Percentiles rank a stretch among this genome's conserved stretches.
These are phyloP conservation scores for Pardalotus punctatus DNA, from an alignment of 2,113 vertebrate species.

Conservation along the genomic window DNA sequence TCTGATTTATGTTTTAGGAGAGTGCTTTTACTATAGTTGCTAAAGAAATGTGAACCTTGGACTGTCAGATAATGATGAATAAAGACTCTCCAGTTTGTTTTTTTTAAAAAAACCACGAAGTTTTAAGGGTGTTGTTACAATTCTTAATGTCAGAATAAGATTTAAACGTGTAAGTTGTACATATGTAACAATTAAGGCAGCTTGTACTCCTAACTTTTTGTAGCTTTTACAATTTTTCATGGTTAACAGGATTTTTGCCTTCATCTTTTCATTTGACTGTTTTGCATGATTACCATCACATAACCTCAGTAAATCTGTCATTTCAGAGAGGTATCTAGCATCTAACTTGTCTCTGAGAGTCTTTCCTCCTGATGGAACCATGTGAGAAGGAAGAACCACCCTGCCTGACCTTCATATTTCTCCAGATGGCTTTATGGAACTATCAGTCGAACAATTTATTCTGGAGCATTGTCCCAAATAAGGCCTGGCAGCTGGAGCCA, in stretches of 20 bases:
- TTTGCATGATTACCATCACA: background rate
- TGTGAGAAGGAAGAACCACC: background rate
- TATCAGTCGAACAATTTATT: background rate
- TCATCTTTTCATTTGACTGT: background rate
- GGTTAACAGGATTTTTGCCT: background rate
- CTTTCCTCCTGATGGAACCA: background rate
- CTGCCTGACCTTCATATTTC: background rate
- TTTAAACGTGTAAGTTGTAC: background rate
- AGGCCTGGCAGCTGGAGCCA: constrained; percentile 17
- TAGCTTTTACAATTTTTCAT: background rate
- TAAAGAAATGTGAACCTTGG: background rate
- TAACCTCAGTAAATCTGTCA: background rate
- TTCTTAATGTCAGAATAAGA: background rate
- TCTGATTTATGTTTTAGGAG: background rate
- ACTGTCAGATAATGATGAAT: background rate
- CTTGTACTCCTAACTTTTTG: background rate
- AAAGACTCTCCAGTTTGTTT: background rate
- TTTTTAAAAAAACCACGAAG: background rate
- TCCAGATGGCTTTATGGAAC: background rate
- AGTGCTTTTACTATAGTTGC: background rate
- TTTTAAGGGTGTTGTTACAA: background rate
- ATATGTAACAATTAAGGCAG: background rate
- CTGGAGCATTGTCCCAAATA: constrained; percentile 1
- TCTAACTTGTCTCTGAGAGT: background rate
- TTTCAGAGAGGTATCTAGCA: background rate